Conservation (phyloP, 2,888 invertebrate species). For the Pyrochroa serraticornis region DNA sequence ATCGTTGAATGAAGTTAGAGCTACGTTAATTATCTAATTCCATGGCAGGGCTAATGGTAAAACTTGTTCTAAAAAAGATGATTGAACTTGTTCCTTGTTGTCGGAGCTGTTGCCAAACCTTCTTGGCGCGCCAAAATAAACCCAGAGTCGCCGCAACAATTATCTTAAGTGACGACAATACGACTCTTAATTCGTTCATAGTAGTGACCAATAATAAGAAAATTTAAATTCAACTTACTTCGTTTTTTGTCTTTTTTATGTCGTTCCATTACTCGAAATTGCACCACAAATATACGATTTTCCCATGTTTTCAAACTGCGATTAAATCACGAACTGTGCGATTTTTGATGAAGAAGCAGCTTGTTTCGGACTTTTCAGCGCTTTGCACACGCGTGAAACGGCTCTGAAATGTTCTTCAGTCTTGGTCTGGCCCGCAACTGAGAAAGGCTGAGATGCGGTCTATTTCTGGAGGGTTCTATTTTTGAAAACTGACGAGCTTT, state of each 20-base stretch:
- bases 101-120: conserved; percentile 18
- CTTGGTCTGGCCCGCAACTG: conserved; percentile 46
- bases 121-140: conserved; percentile 21
- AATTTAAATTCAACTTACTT: conserved; percentile 31
- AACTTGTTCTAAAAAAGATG: background rate
- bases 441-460: conserved; percentile 38
- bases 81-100: conserved; percentile 12
- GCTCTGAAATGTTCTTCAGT: conserved; percentile 48
- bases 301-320: conserved; percentile 23
- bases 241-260: conserved; percentile 28
- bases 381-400: conserved; percentile 47
- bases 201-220: background rate
- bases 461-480: conserved; percentile 49
- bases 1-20: too few species aligned
- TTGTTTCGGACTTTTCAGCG: conserved; percentile 35
- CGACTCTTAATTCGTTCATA: background rate
- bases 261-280: conserved; percentile 27
- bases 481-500: conserved; percentile 49
- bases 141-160: background rate
- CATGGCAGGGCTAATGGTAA: too few species aligned
- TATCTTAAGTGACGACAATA: conserved; percentile 1
- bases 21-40: too few species aligned
- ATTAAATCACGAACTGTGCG: conserved; percentile 10
- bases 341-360: conserved; percentile 19
- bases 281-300: conserved; percentile 14